Conservation (phyloP, 2,797 vertebrate genomes). For the Paramormyrops hopkinsi region DNA sequence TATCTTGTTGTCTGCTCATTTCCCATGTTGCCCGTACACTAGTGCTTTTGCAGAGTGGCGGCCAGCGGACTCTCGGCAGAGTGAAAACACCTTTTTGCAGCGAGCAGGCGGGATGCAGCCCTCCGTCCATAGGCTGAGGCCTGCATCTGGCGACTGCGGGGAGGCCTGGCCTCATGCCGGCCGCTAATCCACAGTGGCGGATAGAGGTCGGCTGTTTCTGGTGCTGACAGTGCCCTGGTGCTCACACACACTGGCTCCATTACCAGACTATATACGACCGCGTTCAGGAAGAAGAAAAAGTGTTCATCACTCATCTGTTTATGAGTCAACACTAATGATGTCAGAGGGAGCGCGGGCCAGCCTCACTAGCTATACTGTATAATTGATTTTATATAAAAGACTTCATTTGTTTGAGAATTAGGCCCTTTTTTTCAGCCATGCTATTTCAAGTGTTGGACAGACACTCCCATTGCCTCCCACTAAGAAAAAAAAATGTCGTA, state of each 20-base stretch:
- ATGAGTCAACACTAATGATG: constrained; percentile 48
- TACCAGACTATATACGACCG: constrained; percentile 38
- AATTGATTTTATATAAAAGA: constrained; percentile 59
- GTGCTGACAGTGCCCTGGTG: constrained; percentile 42
- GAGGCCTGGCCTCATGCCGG: constrained; percentile 33
- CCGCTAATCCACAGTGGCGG: constrained; percentile 34
- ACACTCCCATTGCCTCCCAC: constrained; percentile 27
- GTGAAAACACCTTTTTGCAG: constrained; percentile 37
- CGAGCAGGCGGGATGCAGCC: constrained; percentile 16
- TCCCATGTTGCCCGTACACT: constrained; percentile 33
- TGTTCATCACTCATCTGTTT: constrained; percentile 48
- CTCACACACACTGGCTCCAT: constrained; percentile 46
- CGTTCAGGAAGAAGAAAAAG: constrained; percentile 36
- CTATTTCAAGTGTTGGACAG: constrained; percentile 19
- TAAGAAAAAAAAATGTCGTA: not conserved
- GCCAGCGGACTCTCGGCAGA: constrained; percentile 13
- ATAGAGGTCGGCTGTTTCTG: constrained; percentile 46
- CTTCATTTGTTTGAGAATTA: constrained; percentile 58
- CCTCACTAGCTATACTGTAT: constrained; percentile 33
- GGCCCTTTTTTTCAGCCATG: not conserved
- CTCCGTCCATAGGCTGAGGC: constrained; percentile 22
- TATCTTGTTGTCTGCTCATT: constrained; percentile 37
- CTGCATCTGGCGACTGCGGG: constrained; percentile 31
- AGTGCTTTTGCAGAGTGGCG: constrained; percentile 35
- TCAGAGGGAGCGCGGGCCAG: constrained; percentile 35